phyloP scores from a whole-genome alignment of 53 echinoderm and acorn worm species.

The Holothuria scabra region DNA sequence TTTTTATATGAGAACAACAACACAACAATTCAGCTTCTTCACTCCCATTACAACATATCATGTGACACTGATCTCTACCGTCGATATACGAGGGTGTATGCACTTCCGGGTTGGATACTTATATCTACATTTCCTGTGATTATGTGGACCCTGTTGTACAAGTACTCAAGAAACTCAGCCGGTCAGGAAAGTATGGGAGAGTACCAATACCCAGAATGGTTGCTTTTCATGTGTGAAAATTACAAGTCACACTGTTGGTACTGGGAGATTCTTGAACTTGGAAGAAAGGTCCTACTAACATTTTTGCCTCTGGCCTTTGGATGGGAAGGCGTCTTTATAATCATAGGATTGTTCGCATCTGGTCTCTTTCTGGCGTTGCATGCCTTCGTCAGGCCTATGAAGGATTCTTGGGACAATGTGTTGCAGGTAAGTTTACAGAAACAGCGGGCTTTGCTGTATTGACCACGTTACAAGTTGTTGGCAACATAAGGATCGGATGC shows the following conservation, averaged over 20 bases:
- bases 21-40: too few relatives aligned
- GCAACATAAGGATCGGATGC: too few relatives aligned
- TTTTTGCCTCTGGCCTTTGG: not conserved
- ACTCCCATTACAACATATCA: too few relatives aligned
- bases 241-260: not conserved
- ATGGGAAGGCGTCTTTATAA: not conserved
- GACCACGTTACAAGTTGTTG: too few relatives aligned
- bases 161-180: not conserved
- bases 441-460: too few relatives aligned
- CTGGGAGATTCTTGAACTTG: conserved; percentile 6
- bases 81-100: not conserved
- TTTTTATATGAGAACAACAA: too few relatives aligned
- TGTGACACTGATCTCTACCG: too few relatives aligned
- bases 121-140: conserved; percentile 43
- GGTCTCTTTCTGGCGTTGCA: not conserved
- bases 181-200: too few relatives aligned
- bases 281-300: not conserved
- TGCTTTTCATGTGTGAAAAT: not conserved
- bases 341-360: not conserved
- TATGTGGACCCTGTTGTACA: conserved; percentile 46
- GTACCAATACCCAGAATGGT: not conserved
- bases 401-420: not conserved
- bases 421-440: not conserved
- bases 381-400: not conserved
- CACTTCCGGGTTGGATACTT: not conserved